Conservation (phyloP, 2,113 vertebrate species). For the Mormoops blainvillei region DNA sequence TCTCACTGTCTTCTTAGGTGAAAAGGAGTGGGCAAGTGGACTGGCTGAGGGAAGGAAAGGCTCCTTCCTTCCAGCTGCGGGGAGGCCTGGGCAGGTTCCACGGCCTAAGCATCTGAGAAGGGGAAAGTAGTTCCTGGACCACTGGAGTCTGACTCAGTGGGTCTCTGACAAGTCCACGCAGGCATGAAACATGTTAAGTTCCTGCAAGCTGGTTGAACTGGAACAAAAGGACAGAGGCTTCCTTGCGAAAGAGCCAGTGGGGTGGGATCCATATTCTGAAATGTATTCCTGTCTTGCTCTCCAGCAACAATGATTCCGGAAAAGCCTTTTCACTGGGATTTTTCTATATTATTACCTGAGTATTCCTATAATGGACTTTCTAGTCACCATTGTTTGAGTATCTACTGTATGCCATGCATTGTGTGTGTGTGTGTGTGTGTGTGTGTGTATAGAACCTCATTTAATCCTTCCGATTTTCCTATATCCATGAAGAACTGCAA, state of each 20-base stretch:
- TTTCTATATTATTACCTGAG: neutral
- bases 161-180: rapidly evolving
- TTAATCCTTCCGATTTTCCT: neutral
- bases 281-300: neutral
- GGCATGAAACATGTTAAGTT: neutral
- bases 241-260: neutral
- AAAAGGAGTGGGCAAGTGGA: neutral
- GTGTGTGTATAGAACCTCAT: too few relatives aligned
- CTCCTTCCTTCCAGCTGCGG: neutral
- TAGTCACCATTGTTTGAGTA: neutral
- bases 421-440: too few relatives aligned
- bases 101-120: rapidly evolving
- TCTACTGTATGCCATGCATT: too few relatives aligned
- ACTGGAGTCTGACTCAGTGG: neutral
- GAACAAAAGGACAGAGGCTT: neutral
- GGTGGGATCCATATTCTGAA: neutral
- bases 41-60: neutral
- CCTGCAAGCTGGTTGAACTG: neutral
- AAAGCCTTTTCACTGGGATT: neutral
- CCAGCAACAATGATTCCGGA: neutral
- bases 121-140: neutral
- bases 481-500: neutral
- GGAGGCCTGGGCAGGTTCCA: neutral
- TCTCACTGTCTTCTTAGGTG: neutral
- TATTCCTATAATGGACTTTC: neutral